Percentiles rank a stretch among this genome's conserved stretches.
phyloP scores from a whole-genome alignment of 1,140 invertebrate species.

The Drosophila nikananu region DNA sequence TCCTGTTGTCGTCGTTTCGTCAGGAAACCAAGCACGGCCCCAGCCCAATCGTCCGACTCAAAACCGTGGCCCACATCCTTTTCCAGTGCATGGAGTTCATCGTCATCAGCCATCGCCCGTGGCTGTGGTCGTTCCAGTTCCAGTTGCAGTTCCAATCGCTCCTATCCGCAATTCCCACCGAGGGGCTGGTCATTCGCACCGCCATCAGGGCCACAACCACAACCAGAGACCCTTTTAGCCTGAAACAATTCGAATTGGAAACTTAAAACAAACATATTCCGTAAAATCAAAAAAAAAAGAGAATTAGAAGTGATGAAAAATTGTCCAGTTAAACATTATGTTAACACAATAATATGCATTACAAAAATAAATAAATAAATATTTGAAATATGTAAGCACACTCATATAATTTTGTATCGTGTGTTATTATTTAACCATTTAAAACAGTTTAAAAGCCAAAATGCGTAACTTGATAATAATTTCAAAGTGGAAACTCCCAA shows the following conservation, averaged over 20 bases:
- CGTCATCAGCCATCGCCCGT: constrained; percentile 1
- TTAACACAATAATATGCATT: neutral
- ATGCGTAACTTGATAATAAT: neutral
- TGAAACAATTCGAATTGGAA: neutral
- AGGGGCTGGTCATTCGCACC: constrained; percentile 9
- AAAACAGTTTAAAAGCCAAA: neutral
- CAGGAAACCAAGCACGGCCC: neutral
- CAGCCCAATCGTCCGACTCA: constrained; percentile 2
- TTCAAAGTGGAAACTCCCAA: constrained; percentile 11
- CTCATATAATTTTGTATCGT: neutral
- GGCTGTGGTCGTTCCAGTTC: constrained; percentile 15
- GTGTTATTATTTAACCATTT: neutral
- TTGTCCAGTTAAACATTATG: neutral
- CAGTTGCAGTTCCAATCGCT: neutral
- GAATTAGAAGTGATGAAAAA: neutral
- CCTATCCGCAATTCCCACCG: constrained; percentile 18
- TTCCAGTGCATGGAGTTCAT: constrained; percentile 5
- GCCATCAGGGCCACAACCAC: constrained; percentile 7
- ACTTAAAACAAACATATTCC: neutral
- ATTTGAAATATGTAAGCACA: neutral
- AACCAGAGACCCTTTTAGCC: constrained; percentile 16
- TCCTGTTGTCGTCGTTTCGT: constrained; percentile 10
- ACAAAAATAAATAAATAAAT: neutral
- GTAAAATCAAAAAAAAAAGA: no score
- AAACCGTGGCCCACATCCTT: constrained; percentile 4